Percentiles rank a stretch among this genome's conserved stretches.
phyloP scores from a whole-genome alignment of 2,797 vertebrate species.

The Acrossocheilus wenchowensis region DNA sequence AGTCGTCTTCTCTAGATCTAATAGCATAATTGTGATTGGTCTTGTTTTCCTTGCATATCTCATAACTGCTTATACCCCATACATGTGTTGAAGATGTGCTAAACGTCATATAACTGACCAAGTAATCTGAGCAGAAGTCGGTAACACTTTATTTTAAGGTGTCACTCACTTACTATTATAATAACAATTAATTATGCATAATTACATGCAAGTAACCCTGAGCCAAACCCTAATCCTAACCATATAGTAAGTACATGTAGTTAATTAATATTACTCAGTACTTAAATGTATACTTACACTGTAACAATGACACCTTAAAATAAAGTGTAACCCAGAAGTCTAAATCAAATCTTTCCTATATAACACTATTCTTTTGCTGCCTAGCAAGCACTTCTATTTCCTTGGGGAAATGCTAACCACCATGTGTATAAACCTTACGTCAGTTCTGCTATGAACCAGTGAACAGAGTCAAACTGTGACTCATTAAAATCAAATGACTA shows the following conservation, averaged over 20 bases:
- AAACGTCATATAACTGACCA: neutral
- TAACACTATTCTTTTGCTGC: neutral
- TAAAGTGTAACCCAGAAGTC: neutral
- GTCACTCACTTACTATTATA: no score
- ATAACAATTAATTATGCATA: no score
- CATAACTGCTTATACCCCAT: neutral
- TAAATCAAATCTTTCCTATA: neutral
- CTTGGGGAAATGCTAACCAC: neutral
- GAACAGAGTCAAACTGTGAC: constrained; percentile 18
- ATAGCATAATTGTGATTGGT: neutral
- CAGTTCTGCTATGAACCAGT: constrained; percentile 2
- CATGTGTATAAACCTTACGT: neutral
- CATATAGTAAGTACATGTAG: neutral
- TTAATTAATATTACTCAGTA: neutral
- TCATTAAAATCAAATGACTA: constrained; percentile 19
- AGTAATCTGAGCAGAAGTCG: neutral
- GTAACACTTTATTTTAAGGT: neutral
- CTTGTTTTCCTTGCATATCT: neutral
- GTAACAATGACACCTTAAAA: neutral
- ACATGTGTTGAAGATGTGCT: neutral
- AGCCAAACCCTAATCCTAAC: neutral
- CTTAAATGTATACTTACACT: neutral
- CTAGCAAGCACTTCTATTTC: neutral
- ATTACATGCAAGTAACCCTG: neutral
- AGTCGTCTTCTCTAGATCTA: neutral